Evolutionary conservation across 2,888 invertebrate species (phyloP), one percentile per base, ranked within the genome.

Genomic region (Ethmia dodecea): DNA sequence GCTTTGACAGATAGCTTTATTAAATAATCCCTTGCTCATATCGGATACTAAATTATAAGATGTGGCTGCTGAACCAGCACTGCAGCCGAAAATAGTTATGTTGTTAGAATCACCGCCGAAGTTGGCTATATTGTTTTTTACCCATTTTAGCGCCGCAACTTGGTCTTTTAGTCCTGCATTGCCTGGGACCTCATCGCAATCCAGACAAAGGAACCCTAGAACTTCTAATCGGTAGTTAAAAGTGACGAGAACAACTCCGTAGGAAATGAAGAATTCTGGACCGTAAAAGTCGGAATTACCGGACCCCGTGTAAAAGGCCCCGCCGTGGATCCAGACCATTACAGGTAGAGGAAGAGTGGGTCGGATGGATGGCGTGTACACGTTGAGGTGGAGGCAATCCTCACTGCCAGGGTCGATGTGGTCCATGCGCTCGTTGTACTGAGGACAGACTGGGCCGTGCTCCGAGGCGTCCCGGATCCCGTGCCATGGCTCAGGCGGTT

Each of bases 371-470:
- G 47, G 71, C 5, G 90, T 87, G 62, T 90, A 93, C 0, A 93
- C 89, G 60, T 93, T 93, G 11, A 93, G 71, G 54, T 89, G 91
- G 3, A 93, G 86, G 43, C 93, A 93, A 59, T 90, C 90, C 54
- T 90, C 90, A 47, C 80, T 86, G 35, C 90, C 90, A 25, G 74
- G 61, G 20, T 88, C 84, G 8, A 75, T 74, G 10, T 87, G 75
- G 38, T 88, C 84, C 45, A 79, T 49, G 3, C 83, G 71, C 47
- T 83, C 81, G 51, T 86, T 81, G 62, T 67, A 83, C 49, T 86
- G 86, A 2, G 86, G 86, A 40, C 86, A 86, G 4, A 83, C 61
- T 1, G 79, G 70, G 0, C 86, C 84, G 40, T 86, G 84, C 16
- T 66, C 37, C 1, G 67, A 63, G 0, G 84, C 79, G 31, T 80